phyloP scores from a whole-genome alignment of 2,113 vertebrate species.

The Cyprinus carpio region DNA sequence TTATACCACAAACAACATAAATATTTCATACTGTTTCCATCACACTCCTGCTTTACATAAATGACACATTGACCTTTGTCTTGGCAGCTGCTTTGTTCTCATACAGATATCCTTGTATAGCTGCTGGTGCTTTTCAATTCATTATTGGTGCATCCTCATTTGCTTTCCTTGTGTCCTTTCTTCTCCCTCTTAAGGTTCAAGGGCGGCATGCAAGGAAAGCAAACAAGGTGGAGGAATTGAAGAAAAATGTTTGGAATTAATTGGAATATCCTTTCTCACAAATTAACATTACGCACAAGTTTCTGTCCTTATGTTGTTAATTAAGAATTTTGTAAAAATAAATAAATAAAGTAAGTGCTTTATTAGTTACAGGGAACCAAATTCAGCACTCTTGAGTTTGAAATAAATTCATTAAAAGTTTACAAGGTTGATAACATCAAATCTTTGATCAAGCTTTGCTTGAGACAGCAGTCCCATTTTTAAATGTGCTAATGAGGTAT shows the following conservation, averaged over 20 bases:
- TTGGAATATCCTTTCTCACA: neutral
- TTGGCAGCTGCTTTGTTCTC: neutral
- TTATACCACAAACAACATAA: neutral
- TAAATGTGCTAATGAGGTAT: neutral
- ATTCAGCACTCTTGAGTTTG: no score
- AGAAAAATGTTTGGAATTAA: neutral
- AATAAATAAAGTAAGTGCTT: neutral
- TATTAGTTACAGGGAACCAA: neutral
- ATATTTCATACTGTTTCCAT: conserved; percentile 2
- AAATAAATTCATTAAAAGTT: no score
- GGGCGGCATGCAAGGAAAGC: neutral
- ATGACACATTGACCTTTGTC: conserved; percentile 10
- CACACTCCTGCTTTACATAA: neutral
- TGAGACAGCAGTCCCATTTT: neutral
- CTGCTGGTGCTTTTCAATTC: neutral
- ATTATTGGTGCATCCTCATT: neutral
- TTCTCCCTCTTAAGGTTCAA: neutral
- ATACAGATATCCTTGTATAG: neutral
- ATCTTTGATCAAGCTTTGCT: neutral
- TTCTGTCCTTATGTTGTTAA: no score
- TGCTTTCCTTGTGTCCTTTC: neutral
- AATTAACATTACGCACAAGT: no score
- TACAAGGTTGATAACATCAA: neutral
- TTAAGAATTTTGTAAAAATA: neutral
- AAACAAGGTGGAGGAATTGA: neutral